Evolutionary conservation across 2,113 vertebrate species (phyloP), one percentile per base, ranked within the genome.

Genomic region (Actinemys pallida): DNA sequence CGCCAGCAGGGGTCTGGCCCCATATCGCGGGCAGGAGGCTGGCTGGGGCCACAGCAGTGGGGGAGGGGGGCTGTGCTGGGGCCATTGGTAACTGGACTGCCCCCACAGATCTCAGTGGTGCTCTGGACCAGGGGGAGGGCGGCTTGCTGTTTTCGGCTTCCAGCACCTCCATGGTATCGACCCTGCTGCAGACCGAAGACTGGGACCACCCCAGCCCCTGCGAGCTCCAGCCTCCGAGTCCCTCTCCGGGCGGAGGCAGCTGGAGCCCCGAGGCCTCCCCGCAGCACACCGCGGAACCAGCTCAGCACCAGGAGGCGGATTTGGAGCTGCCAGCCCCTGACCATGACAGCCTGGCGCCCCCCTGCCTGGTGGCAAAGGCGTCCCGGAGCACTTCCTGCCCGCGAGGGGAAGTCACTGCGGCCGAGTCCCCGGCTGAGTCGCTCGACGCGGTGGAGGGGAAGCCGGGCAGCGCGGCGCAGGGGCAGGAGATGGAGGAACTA

Each of bases 111-210:
- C 42, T 65, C 29, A 35, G 9, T 17, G 22, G 4, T 5, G 13
- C 45, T 2, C 10, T 5, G 3, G 69, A 65, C 20, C 19, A 22
- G 27, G 47, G 62, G 27, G 93, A 45, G 3, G 69, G 59, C 42
- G 95, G 95, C 20, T 83, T 96, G 52, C 91, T 96, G 31, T 96
- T 96, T 31, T 92, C 82, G 3, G 19, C 31, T 79, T 91, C 91
- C 57, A 49, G 84, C 39, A 35, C 80, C 27, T 88, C 65, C n/a
- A 27, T 94, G 78, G n/a, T 88, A 39, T 82, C 88, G 3, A 52
- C 76, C 27, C 50, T 94, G 72, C 90, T 96, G 81, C 69, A 94
- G 24, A 86, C 88, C 47, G 17, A 76, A 14, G 53, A 54, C 2
- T 39, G 76, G 53, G 24, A 19, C 17, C 65, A 5, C 54, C 7